Evolutionary conservation across 2,113 vertebrate genomes (phyloP).

Genomic region (Scalopus aquaticus): DNA sequence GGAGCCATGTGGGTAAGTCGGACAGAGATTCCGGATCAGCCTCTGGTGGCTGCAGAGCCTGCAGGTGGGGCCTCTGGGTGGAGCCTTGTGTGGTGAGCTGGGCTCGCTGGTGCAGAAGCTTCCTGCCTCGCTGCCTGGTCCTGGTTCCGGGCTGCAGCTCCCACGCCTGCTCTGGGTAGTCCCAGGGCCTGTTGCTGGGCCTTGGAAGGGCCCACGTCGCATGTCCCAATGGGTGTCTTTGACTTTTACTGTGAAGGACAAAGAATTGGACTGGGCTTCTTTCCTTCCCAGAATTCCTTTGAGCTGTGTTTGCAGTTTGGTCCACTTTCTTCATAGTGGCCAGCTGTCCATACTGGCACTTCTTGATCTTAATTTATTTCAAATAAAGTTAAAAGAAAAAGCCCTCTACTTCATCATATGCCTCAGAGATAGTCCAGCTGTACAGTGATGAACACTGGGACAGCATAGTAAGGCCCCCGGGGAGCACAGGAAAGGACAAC

Average conservation of each 20-base stretch:
- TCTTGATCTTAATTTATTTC: neutral
- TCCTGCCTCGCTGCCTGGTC: neutral
- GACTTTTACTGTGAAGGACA: neutral
- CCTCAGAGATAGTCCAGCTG: neutral
- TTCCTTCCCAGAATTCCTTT: neutral
- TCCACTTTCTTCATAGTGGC: neutral
- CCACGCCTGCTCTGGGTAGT: neutral
- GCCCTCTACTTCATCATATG: neutral
- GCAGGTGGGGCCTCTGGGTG: neutral
- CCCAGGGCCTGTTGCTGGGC: neutral
- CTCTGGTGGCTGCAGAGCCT: rapidly evolving
- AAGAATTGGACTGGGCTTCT: neutral
- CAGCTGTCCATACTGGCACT: neutral
- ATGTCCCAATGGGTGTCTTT: neutral
- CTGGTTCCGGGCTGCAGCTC: neutral
- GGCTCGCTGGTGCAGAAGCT: too few species aligned
- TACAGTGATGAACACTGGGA: neutral
- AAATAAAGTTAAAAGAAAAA: neutral
- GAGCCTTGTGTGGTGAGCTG: too few species aligned
- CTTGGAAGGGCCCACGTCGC: neutral
- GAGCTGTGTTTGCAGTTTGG: neutral
- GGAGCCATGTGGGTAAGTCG: neutral
- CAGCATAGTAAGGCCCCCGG: neutral
- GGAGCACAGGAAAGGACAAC: neutral
- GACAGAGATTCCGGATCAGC: too few species aligned